Base-by-base conservation (phyloP, 2,888 invertebrate species). In the Portevinia maculata region DNA sequence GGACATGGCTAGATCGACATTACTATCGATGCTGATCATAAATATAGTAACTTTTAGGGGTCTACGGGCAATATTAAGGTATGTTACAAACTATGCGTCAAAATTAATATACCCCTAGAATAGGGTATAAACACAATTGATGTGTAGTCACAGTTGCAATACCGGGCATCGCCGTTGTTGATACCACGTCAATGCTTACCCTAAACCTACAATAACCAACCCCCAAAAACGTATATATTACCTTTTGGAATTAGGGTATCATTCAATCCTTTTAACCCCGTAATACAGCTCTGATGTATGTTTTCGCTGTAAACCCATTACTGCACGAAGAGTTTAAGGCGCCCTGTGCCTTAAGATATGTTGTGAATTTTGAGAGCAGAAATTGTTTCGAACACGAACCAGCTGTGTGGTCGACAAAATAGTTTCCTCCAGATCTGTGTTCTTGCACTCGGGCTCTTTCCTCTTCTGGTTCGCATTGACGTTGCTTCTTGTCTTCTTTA, bases 351-450 rank as follows among this genome's bases (percentile, higher is more conserved):
- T 62, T 34, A 34, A 15, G 11, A 44, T 8, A 19, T 50, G 48
- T 24, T 46, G 48, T 15, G n/a, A 62, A 62, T 19, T 50, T 37
- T 37, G 15, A 62, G 24, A 17, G 9, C 21, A 37, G 17, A 21
- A 48, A 50, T 17, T 17, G 9, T 48, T 48, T 21, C 37, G 24
- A 62, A 24, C 62, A 62, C 48, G 62, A 62, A 19, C 62, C 62
- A 24, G 48, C 50, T 62, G 62, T 62, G 62, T 62, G 62, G 62
- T 62, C 62, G 62, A 21, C 24, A 37, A 62, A 34, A 34, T 24
- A 50, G 48, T 62, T 62, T 50, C 48, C 5, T 50, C 34, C 48
- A 37, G 15, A 37, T 37, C 48, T 62, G 48, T 50, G 46, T 62
- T 48, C 13, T 46, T 28, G n/a, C 34, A 21, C 53, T 34, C 34